Evolutionary conservation across 2,797 vertebrate species (phyloP).

Genomic region (Protosalanx chinensis): DNA sequence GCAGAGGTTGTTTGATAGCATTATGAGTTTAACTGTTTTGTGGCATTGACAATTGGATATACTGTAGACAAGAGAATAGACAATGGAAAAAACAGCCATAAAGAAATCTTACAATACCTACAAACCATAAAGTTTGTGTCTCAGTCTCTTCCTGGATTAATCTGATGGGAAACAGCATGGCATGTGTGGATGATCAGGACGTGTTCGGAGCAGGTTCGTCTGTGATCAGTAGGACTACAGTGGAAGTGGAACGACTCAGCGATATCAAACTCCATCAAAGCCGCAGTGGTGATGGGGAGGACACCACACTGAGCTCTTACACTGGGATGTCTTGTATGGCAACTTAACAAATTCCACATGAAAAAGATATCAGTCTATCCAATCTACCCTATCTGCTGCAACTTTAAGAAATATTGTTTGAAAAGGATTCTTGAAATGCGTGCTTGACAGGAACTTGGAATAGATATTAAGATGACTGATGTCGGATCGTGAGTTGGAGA

Average conservation of each 20-base stretch:
- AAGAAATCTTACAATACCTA: too few relatives aligned
- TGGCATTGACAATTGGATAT: neutral
- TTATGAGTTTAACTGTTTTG: neutral
- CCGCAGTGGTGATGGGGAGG: neutral
- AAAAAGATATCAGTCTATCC: conserved; percentile 5
- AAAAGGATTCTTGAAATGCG: conserved; percentile 26
- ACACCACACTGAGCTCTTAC: conserved; percentile 7
- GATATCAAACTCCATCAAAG: conserved; percentile 17
- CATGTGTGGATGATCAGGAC: neutral
- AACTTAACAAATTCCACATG: conserved; percentile 12
- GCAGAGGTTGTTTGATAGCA: neutral
- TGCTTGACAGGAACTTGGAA: conserved; percentile 8
- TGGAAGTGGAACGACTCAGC: neutral
- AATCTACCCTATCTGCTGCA: neutral
- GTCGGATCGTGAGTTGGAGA: conserved; percentile 22
- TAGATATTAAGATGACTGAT: conserved; percentile 19
- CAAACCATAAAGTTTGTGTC: neutral
- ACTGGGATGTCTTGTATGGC: conserved; percentile 13
- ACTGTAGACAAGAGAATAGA: neutral
- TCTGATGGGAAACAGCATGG: neutral
- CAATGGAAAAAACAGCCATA: neutral
- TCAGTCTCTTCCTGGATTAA: conserved; percentile 8
- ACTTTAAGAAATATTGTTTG: conserved; percentile 25
- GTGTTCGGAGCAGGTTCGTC: neutral
- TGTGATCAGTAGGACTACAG: conserved; percentile 6